Base-by-base conservation (phyloP, 2,797 vertebrate species). In the Leontopithecus rosalia region DNA sequence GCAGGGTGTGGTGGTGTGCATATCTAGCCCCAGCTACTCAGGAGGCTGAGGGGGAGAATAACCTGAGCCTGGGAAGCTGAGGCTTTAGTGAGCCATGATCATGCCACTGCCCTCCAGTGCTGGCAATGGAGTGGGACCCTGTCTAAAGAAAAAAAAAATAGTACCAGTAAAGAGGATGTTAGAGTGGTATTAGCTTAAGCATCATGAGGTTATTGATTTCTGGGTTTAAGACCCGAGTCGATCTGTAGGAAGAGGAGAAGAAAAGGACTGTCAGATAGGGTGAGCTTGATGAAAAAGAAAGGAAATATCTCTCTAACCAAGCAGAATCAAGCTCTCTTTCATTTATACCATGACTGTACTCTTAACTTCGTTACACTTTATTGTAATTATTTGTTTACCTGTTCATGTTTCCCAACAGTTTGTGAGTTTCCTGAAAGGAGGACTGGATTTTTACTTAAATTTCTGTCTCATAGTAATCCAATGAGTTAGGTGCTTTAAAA, bases 401-500 rank as follows among this genome's bases (percentile, higher is more conserved):
- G 5, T 91, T 85, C 30, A 39, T 85, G 22, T 89, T 84, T 61
- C 14, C 30, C 33, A 57, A 22, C 64, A 80, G 77, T 52, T 76
- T 58, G 4, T 80, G 84, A 91, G 30, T 93, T 95, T 88, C 79
- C 48, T 93, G 43, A 94, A 80, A 84, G 24, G 1, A 76, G 6
- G 30, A 88, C 4, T 89, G 64, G 19, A 43, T 81, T 95, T 58
- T 55, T 90, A 70, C 48, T 79, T 88, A 88, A 91, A 30, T 93
- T 83, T 77, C 1, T 92, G 7, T 85, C 55, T 91, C 61, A 64
- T 36, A 79, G 52, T 95, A 88, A 91, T 88, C 72, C 19, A 95
- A n/a, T 24, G 46, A 91, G 50, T 52, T 85, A 88, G 55, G 7
- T 76, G 5, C 33, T 84, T 41, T 55, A 36, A 89, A 96, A 95